These are phyloP conservation scores for Drosophila kikkawai DNA, from an alignment of 1,140 invertebrate genomes.

Conservation along the genomic window DNA sequence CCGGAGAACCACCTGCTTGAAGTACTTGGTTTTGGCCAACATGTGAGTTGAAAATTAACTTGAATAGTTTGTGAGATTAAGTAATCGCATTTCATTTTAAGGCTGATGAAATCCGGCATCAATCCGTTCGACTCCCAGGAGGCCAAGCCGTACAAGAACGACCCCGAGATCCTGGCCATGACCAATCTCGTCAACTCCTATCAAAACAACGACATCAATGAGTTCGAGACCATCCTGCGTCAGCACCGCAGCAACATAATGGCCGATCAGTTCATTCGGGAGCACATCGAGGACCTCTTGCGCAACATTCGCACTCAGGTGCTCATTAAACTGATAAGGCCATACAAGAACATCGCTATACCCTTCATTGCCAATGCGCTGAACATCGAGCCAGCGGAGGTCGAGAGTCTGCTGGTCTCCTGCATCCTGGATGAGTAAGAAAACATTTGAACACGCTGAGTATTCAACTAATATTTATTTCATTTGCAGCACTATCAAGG, in stretches of 20 bases:
- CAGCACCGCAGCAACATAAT: slow-evolving; percentile 98
- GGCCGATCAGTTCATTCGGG: slow-evolving; percentile 99
- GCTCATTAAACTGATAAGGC: slow-evolving; percentile 98
- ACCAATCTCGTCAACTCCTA: slow-evolving; percentile 99
- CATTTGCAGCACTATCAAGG: slow-evolving; percentile 93
- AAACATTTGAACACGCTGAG: neutral
- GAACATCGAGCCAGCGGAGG: slow-evolving; percentile 98
- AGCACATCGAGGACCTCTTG: slow-evolving; percentile 99
- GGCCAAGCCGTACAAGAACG: slow-evolving; percentile 99
- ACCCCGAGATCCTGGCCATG: slow-evolving; percentile 99
- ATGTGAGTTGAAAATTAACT: slow-evolving; percentile 88
- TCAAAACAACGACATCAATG: slow-evolving; percentile 99
- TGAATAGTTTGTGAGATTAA: no score
- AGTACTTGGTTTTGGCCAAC: slow-evolving; percentile 99
- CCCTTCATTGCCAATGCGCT: slow-evolving; percentile 99
- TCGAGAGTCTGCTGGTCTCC: slow-evolving; percentile 98
- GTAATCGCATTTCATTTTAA: slow-evolving; percentile 74
- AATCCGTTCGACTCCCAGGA: slow-evolving; percentile 99
- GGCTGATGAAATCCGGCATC: slow-evolving; percentile 99
- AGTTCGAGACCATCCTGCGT: slow-evolving; percentile 98
- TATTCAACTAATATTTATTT: slow-evolving; percentile 48
- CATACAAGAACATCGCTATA: slow-evolving; percentile 99
- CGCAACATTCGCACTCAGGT: slow-evolving; percentile 99
- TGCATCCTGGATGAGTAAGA: slow-evolving; percentile 98
- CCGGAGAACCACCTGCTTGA: slow-evolving; percentile 97